These are phyloP conservation scores for Drosophila melanica DNA, from an alignment of 1,140 invertebrate genomes.

Conservation along the genomic window DNA sequence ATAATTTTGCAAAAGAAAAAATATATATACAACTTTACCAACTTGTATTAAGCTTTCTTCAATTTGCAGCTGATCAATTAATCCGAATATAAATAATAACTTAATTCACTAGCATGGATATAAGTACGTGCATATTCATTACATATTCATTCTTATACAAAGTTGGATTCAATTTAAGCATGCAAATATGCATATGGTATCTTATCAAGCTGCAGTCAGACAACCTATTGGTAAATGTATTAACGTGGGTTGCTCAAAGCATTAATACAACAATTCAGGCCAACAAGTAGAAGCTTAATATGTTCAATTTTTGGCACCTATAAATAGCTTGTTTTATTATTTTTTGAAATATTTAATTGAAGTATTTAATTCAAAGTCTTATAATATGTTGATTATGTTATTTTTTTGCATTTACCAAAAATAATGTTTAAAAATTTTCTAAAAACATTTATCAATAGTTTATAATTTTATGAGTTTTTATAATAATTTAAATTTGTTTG, in stretches of 20 bases:
- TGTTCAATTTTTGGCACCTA: too few relatives aligned
- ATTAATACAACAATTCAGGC: too few relatives aligned
- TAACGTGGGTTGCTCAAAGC: not conserved
- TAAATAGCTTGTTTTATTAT: too few relatives aligned
- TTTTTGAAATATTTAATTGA: too few relatives aligned
- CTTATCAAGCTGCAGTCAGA: constrained; percentile 3
- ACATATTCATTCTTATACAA: constrained; percentile 8
- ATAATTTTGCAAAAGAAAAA: not conserved
- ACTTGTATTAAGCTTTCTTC: not conserved
- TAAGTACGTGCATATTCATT: not conserved
- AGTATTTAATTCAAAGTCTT: too few relatives aligned
- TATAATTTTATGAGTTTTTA: too few relatives aligned
- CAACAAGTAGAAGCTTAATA: too few relatives aligned
- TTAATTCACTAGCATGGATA: not conserved
- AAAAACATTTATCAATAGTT: too few relatives aligned
- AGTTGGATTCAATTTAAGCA: constrained; percentile 3
- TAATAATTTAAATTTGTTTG: too few relatives aligned
- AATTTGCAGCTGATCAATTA: constrained; percentile 6
- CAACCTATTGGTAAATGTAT: not conserved
- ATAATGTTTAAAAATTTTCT: too few relatives aligned
- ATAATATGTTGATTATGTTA: too few relatives aligned
- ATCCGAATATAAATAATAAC: constrained; percentile 18
- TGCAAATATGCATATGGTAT: not conserved
- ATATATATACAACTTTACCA: not conserved
- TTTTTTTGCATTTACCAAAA: too few relatives aligned